Percentiles rank a stretch among this genome's conserved stretches.
These are phyloP conservation scores for Plectrocnemia conspersa DNA, from an alignment of 1,140 invertebrate species.

Conservation along the genomic window DNA sequence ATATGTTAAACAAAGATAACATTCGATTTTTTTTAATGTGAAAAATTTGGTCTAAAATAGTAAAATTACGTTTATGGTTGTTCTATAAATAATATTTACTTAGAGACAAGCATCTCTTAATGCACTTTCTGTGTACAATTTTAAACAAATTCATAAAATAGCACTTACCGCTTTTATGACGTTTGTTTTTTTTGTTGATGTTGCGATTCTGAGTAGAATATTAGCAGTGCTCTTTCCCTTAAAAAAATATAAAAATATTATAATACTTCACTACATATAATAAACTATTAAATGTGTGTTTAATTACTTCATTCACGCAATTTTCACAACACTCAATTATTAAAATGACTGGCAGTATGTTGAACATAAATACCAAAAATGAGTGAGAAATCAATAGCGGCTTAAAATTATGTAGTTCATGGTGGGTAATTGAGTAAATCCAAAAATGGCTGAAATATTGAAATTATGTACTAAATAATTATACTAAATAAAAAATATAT, in stretches of 20 bases:
- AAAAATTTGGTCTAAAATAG: too few species aligned
- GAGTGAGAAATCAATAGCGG: not conserved
- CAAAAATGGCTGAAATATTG: not conserved
- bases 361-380: not conserved
- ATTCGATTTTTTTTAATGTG: not conserved
- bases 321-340: not conserved
- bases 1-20: too few species aligned
- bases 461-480: not conserved
- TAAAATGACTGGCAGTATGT: not conserved
- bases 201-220: not conserved
- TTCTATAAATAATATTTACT: too few species aligned
- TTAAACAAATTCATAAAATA: not conserved
- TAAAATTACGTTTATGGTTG: too few species aligned
- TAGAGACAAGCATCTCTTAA: too few species aligned
- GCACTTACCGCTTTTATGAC: not conserved
- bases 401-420: not conserved
- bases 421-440: not conserved
- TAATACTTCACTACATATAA: not conserved
- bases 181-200: not conserved
- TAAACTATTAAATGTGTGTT: not conserved
- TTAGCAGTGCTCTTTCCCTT: not conserved
- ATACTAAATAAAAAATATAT: not conserved
- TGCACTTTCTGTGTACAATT: too few species aligned
- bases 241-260: conserved; percentile 1
- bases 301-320: not conserved